Percentiles rank a stretch among this genome's conserved stretches.
phyloP scores from a whole-genome alignment of 2,888 invertebrate genomes.

The Drosophila melanosoma region DNA sequence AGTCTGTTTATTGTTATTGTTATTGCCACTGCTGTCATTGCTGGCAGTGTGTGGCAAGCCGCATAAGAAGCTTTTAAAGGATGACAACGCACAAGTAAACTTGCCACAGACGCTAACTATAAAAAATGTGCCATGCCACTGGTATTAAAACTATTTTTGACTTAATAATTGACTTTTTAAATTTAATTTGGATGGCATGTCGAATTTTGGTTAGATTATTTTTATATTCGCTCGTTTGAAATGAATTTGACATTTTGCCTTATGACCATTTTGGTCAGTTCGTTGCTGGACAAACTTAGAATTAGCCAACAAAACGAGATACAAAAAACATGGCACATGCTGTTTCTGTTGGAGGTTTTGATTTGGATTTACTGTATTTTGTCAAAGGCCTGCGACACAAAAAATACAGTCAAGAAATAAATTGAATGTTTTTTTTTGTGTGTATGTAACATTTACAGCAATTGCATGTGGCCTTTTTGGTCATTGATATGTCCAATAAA shows the following conservation, averaged over 20 bases:
- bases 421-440: slow-evolving; percentile 38
- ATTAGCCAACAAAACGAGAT: slow-evolving; percentile 56
- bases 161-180: not conserved
- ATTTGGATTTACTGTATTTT: slow-evolving; percentile 42
- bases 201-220: not conserved
- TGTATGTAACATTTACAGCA: slow-evolving; percentile 53
- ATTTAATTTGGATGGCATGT: not conserved
- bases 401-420: slow-evolving; percentile 2
- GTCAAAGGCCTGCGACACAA: slow-evolving; percentile 27
- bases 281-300: slow-evolving; percentile 58
- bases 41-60: slow-evolving; percentile 52
- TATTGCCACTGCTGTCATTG: slow-evolving; percentile 27
- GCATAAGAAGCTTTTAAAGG: slow-evolving; percentile 60
- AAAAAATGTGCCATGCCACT: slow-evolving; percentile 33
- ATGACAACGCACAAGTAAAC: slow-evolving; percentile 53
- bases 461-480: slow-evolving; percentile 68
- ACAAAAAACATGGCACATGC: slow-evolving; percentile 51
- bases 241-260: slow-evolving; percentile 69
- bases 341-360: slow-evolving; percentile 44
- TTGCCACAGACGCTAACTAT: slow-evolving; percentile 37
- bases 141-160: not conserved
- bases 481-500: slow-evolving; percentile 76
- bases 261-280: slow-evolving; percentile 62
- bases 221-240: slow-evolving; percentile 26
- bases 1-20: slow-evolving; percentile 36